phyloP scores from a whole-genome alignment of 2,888 invertebrate genomes.

The Pandemis cinnamomeana region DNA sequence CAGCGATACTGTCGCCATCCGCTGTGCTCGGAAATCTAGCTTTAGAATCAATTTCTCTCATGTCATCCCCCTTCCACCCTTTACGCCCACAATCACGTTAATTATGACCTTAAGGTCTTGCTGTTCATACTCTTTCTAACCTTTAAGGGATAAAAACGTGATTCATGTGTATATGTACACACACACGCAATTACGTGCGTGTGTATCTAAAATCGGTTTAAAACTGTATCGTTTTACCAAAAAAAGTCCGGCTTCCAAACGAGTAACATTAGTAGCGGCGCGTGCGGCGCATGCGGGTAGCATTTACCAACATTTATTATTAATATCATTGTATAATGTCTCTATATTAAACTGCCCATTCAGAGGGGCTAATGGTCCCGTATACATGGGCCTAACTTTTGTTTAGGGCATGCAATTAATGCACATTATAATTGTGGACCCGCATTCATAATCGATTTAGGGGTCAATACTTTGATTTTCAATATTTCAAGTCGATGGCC shows the following conservation, averaged over 20 bases:
- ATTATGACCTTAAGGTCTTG: too few relatives aligned
- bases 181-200: background rate
- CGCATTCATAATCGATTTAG: conserved; percentile 22
- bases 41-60: too few relatives aligned
- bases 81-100: too few relatives aligned
- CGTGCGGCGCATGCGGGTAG: conserved; percentile 64
- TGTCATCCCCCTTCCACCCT: too few relatives aligned
- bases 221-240: background rate
- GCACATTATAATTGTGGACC: conserved; percentile 36
- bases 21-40: too few relatives aligned
- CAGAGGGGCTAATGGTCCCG: conserved; percentile 28
- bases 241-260: conserved; percentile 29
- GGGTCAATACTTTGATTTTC: conserved; percentile 30
- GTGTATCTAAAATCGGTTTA: background rate
- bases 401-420: conserved; percentile 39
- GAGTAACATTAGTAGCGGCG: conserved; percentile 57
- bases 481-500: background rate
- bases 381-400: conserved; percentile 28
- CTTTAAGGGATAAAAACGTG: too few relatives aligned
- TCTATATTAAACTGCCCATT: conserved; percentile 27
- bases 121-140: too few relatives aligned
- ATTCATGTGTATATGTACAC: too few relatives aligned
- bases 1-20: too few relatives aligned
- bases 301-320: conserved; percentile 27
- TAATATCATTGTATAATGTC: conserved; percentile 33